Base-by-base conservation (phyloP, 2,888 invertebrate species). In the Listrodromus nycthemerus region DNA sequence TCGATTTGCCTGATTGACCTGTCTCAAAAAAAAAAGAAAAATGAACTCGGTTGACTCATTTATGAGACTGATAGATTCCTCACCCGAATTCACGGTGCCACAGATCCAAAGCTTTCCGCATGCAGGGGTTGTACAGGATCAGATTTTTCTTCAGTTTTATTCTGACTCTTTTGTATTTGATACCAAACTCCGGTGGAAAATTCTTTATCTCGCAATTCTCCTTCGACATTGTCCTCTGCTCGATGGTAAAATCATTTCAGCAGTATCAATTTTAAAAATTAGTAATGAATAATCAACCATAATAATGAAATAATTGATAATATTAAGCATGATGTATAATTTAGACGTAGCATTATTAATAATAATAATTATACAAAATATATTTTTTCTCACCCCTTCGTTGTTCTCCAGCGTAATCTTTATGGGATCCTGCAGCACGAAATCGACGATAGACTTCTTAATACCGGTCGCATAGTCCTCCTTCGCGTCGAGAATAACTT, bases 391-490 rank as follows among this genome's bases (percentile, higher is more conserved):
- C 66, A 85, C 69, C 88, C 85, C 87, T 74, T 86, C 83, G 48
- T 77, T 45, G 21, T 16, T 30, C 10, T 81, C 73, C 8, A 79
- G 24, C 0, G 83, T 76, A 10, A 82, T 77, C 27, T 85, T 87
- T 27, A 86, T 94, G 0, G 97, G 96, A 93, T 98, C 97, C 89
- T 96, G 96, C 4, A 99, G 94, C 0, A 98, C 98, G 92, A 98
- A 99, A 94, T 98, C 98, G 0, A 99, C 97, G 73, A 97, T 97
- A 0, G 98, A 97, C 92, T 98, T 98, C 92, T 98, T 98, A 91
- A 98, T 97, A 84, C 97, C 97, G 92, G 97, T 95, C 91, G 97
- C 95, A 91, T 98, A 99, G 89, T 98, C 98, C 84, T 97, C 96
- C 87, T 96, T 96, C 93, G 98, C 96, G 92, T 98, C 98, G 80